Evolutionary conservation across 2,888 invertebrate species (phyloP).

Genomic region (Neoitamus cyanurus): DNA sequence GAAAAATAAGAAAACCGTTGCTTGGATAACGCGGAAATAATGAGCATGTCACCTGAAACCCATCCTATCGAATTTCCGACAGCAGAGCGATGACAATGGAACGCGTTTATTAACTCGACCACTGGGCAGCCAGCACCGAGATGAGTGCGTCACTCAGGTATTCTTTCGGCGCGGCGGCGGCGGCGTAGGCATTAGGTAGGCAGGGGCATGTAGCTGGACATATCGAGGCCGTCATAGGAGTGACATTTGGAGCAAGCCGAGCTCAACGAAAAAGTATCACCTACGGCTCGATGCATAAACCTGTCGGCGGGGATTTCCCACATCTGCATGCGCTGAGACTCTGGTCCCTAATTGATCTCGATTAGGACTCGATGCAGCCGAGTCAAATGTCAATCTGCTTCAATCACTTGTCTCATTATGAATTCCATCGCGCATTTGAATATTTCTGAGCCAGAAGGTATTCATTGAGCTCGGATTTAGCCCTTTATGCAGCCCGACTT

Average conservation of each 20-base stretch:
- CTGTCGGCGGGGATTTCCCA: conserved; percentile 25
- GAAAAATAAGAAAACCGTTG: background rate
- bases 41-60: conserved; percentile 18
- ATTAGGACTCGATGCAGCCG: conserved; percentile 11
- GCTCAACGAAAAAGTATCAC: background rate
- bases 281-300: background rate
- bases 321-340: background rate
- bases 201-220: background rate
- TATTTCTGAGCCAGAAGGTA: background rate
- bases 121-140: background rate
- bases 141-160: background rate
- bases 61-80: conserved; percentile 4
- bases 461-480: background rate
- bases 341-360: conserved; percentile 42
- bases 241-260: background rate
- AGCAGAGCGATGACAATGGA: background rate
- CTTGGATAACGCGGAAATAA: conserved; percentile 34
- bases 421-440: conserved; percentile 10
- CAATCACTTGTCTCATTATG: conserved; percentile 39
- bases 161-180: background rate
- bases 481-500: background rate
- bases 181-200: background rate
- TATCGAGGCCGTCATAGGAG: background rate
- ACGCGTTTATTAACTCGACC: conserved; percentile 14
- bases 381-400: conserved; percentile 30